Evolutionary conservation across 2,888 invertebrate genomes (phyloP).

Genomic region (Eupeodes latifasciatus): DNA sequence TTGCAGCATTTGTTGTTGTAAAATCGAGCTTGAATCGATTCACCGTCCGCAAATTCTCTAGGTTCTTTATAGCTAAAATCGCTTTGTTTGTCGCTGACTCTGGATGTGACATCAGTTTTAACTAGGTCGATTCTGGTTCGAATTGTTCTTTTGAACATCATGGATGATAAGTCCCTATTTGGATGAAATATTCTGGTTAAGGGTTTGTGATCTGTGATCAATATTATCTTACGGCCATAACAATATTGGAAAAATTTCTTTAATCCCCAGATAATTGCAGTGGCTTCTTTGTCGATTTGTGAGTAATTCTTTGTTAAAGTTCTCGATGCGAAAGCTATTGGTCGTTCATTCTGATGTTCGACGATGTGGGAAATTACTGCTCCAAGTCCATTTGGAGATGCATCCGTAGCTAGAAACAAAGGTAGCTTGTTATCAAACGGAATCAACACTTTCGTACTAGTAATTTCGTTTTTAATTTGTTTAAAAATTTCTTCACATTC

Average conservation of each 20-base stretch:
- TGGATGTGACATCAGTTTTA: constrained; percentile 6
- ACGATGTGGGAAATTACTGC: constrained; percentile 68
- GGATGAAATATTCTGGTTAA: constrained; percentile 56
- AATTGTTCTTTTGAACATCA: constrained; percentile 47
- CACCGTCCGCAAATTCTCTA: constrained; percentile 30
- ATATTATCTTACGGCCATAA: constrained; percentile 55
- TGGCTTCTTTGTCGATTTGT: too few relatives aligned
- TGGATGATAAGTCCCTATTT: constrained; percentile 48
- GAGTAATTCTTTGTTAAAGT: too few relatives aligned
- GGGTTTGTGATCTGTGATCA: constrained; percentile 60
- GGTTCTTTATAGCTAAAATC: constrained; percentile 9
- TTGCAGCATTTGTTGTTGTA: constrained; percentile 51
- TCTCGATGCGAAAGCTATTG: constrained; percentile 3
- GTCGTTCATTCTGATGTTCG: constrained; percentile 5
- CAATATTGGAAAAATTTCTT: constrained; percentile 36
- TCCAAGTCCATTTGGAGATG: constrained; percentile 68
- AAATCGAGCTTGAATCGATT: constrained; percentile 44
- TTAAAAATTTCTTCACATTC: too few relatives aligned
- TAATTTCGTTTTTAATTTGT: too few relatives aligned
- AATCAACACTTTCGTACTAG: too few relatives aligned
- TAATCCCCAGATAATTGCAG: constrained; percentile 41
- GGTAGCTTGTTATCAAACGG: constrained; percentile 38
- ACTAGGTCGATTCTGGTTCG: constrained; percentile 29
- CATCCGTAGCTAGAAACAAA: constrained; percentile 77
- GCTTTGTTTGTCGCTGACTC: neutral